A percentile compares a stretch with the other conserved stretches of the same genome.
These are phyloP conservation scores for Aotus griseimembra DNA, from an alignment of 2,797 vertebrate genomes.

Conservation along the genomic window DNA sequence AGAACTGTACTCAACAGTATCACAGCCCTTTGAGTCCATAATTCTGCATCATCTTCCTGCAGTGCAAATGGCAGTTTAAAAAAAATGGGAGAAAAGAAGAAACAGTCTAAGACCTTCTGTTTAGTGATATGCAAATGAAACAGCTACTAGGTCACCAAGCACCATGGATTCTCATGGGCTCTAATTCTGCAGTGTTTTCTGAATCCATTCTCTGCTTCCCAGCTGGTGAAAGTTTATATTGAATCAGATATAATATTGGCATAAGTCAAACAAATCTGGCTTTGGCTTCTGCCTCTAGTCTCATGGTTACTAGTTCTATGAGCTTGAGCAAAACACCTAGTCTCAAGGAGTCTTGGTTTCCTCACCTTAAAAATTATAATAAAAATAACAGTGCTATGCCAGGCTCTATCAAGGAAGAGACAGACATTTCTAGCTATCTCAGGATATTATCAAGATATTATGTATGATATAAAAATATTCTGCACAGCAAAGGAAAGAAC, in stretches of 20 bases:
- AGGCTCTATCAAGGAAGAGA: background rate
- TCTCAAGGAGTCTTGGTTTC: background rate
- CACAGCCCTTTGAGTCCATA: background rate
- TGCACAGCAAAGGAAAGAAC: background rate
- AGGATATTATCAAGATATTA: background rate
- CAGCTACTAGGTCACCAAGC: slow-evolving; percentile 60
- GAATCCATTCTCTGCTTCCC: slow-evolving; percentile 51
- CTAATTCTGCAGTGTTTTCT: slow-evolving; percentile 54
- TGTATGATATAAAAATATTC: background rate
- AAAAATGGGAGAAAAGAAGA: slow-evolving; percentile 5
- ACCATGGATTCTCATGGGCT: slow-evolving; percentile 38
- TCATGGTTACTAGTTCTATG: background rate
- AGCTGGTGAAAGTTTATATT: slow-evolving; percentile 29
- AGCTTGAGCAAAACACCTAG: slow-evolving; percentile 33
- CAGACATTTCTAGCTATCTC: background rate
- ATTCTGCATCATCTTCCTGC: slow-evolving; percentile 37
- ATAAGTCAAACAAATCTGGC: slow-evolving; percentile 29
- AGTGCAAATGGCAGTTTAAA: slow-evolving; percentile 32
- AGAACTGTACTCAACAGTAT: background rate
- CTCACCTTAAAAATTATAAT: background rate
- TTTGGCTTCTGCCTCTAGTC: background rate
- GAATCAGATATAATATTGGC: slow-evolving; percentile 27
- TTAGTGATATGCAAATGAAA: slow-evolving; percentile 64
- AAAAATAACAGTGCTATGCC: background rate
- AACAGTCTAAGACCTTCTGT: slow-evolving; percentile 43